phyloP scores from a whole-genome alignment of 1,140 invertebrate species.

The Mercenaria mercenaria region DNA sequence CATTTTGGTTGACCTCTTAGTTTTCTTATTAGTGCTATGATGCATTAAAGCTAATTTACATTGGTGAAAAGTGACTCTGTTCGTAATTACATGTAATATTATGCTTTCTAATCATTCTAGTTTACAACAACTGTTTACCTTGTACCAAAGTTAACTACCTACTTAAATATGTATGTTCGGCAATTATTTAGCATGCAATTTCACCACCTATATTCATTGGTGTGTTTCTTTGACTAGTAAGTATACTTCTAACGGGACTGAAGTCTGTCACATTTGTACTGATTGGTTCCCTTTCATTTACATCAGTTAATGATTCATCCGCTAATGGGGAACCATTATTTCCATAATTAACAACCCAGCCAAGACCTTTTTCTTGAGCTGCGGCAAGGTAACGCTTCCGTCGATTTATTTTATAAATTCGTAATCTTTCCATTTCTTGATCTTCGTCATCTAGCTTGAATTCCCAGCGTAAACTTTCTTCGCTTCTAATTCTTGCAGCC shows the following conservation, averaged over 20 bases:
- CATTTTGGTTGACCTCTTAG: too few relatives aligned
- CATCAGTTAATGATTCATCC: slow-evolving; percentile 76
- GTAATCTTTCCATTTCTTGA: slow-evolving; percentile 79
- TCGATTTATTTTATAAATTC: slow-evolving; percentile 82
- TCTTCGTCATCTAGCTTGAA: slow-evolving; percentile 74
- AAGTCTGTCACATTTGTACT: slow-evolving; percentile 63
- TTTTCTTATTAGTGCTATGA: too few relatives aligned
- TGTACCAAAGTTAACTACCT: too few relatives aligned
- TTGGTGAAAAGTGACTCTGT: too few relatives aligned
- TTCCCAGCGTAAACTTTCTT: slow-evolving; percentile 83
- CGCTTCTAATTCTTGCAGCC: slow-evolving; percentile 51
- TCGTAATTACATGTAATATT: too few relatives aligned
- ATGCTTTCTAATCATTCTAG: too few relatives aligned
- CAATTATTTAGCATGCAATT: slow-evolving; percentile 46
- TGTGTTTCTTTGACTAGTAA: slow-evolving; percentile 60
- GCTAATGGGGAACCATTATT: slow-evolving; percentile 74
- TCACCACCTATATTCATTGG: slow-evolving; percentile 51
- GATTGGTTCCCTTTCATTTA: slow-evolving; percentile 42
- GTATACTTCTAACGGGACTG: slow-evolving; percentile 67
- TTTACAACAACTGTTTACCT: too few relatives aligned
- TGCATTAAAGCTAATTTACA: too few relatives aligned
- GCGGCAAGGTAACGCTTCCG: slow-evolving; percentile 82
- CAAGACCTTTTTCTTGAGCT: slow-evolving; percentile 80
- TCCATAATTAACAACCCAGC: slow-evolving; percentile 77
- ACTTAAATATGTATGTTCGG: not conserved